Evolutionary conservation across 2,113 vertebrate genomes (phyloP), one percentile per base, ranked within the genome.

Genomic region (Aegithalos caudatus): DNA sequence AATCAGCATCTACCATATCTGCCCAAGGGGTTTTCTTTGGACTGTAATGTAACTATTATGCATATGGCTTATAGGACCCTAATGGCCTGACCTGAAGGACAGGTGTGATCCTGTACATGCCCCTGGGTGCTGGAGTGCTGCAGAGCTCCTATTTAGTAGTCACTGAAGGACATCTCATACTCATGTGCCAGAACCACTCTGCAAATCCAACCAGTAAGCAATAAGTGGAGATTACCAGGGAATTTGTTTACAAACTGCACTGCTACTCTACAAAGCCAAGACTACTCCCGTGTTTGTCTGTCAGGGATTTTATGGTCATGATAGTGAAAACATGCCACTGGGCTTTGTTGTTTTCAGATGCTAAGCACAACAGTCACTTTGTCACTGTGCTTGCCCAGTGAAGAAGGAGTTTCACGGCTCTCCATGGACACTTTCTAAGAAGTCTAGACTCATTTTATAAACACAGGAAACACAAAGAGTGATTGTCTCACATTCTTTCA

Each of bases 101-200:
- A 2, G 1, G 47, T 45, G 24, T 51, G 45, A 53, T 29, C 22
- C 77, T 3, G 0, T 14, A 3, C 0, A 0, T 50, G 25, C 4
- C 18, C n/a, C 56, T 54, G n/a, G 17, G 25, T 54, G 47, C 42
- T 58, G 57, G 48, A 71, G 15, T 11, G 21, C 79, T 67, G 74
- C 67, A 77, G 15, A 80, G n/a, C 28, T 31, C 86, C 48, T 2
- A 1, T 42, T 71, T 24, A 27, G 57, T 3, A 57, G 23, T 27
- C 66, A 72, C 33, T 4, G 3, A 85, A 62, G 37, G 35, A 70
- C 81, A 60, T 48, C 58, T 73, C 3, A 0, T 78, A 77, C 50
- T 83, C 24, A 2, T 4, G 23, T 40, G 31, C 51, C 69, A 79
- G 66, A 85, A 70, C 25, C 2, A 3, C 47, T 92, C 29, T 79